Base-by-base conservation (phyloP, 2,888 invertebrate genomes). In the Leptarthrus brevirostris region DNA sequence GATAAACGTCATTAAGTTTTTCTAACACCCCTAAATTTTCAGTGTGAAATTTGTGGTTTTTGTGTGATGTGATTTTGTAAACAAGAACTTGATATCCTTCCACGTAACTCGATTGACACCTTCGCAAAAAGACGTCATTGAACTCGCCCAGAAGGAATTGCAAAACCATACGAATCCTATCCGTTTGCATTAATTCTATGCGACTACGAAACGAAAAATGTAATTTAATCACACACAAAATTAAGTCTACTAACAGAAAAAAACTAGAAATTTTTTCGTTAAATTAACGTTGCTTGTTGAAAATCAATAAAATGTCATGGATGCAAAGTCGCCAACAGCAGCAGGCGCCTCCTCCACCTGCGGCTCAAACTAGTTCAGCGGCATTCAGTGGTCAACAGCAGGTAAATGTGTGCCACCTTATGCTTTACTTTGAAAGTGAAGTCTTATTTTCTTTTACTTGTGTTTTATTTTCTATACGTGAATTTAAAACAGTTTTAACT, bases 291-390 rank as follows among this genome's bases (percentile, higher is more conserved):
- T 14, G n/a, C 49, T 53, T 34, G 12, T 30, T 66, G 30, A 70
- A 54, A 74, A 64, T 74, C 66, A 22, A 74, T 52, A 61, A 52
- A 44, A 75, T 75, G 75, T 75, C 75, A 71, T 74, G 75, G 75
- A 74, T 72, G 71, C 71, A 75, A 56, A 72, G 54, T 61, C 75
- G 61, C 34, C 75, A 73, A 64, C 73, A 69, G 49, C 75, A 47
- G 49, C 20, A 52, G 47, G 47, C 26, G 53, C 72, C 73, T 47
- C 24, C 53, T 8, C 64, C 24, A 20, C 49, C 66, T 70, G 40
- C 73, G 56, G 20, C 52, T 18, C 75, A 75, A 75, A 75, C 56
- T 74, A 72, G 74, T 74, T 72, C 75, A 56, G 44, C 74, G 16
- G 70, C 66, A 26, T 75, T 72, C 56, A 66, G 72, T 71, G 53